Evolutionary conservation across 1,140 invertebrate species (phyloP), one percentile per base, ranked within the genome.

Genomic region (Leguminivora glycinivorella): DNA sequence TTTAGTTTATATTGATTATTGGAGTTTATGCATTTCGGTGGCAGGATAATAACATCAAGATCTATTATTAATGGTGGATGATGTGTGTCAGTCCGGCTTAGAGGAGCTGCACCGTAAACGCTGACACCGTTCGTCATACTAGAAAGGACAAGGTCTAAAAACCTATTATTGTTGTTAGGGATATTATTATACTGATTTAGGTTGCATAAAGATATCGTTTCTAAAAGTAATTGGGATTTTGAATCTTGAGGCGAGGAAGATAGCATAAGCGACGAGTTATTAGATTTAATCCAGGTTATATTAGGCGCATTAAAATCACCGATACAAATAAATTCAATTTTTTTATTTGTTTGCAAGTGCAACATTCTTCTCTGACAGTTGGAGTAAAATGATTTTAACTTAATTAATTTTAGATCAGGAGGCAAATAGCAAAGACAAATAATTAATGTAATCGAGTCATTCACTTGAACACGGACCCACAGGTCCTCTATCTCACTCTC

Each of bases 261-360:
- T 24, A 24, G 14, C 56, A 58, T 58, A 12, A 24, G 0, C 2
- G 10, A 12, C 1, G 22, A 26, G 10, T 58, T 17, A 14, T 22
- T 14, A 17, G 56, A 25, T 22, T 58, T 22, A 12, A 22, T 58
- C 56, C 56, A 58, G n/a, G 10, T 58, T 6, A 58, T 22, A 22
- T 58, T 58, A 25, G 56, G 19, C 0, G 56, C 56, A 26, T 58
- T 58, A 58, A 58, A 58, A 24, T 58, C 56, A 22, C 56, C 56
- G 19, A 58, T 58, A 12, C 14, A n/a, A n/a, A n/a, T n/a, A n/a
- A n/a, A n/a, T n/a, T n/a, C n/a, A n/a, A n/a, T n/a, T n/a, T n/a
- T n/a, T n/a, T n/a, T n/a, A n/a, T n/a, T n/a, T n/a, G n/a, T n/a
- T n/a, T n/a, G n/a, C n/a, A n/a, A n/a, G n/a, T n/a, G n/a, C n/a